These are phyloP conservation scores for Malurus alboscapulatus DNA, from an alignment of 2,113 vertebrate genomes.

Conservation along the genomic window DNA sequence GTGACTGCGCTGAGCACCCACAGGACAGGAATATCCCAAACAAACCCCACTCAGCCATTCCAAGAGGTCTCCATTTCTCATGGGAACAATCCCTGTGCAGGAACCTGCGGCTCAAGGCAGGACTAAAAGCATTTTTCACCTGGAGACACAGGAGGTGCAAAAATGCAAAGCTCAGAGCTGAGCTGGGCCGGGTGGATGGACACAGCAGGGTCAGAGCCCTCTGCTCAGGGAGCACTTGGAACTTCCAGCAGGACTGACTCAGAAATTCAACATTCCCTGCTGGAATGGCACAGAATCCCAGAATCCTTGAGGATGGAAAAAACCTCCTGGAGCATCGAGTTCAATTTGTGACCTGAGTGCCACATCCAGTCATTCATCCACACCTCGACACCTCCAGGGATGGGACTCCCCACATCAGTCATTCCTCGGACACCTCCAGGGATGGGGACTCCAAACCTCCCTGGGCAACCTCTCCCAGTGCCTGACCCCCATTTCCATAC, in stretches of 20 bases:
- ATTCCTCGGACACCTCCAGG: neutral
- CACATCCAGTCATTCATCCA: accelerated
- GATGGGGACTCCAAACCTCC: neutral
- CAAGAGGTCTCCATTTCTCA: neutral
- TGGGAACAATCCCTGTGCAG: accelerated
- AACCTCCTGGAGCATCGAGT: neutral
- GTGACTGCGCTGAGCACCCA: accelerated
- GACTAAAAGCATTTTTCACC: accelerated
- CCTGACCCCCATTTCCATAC: neutral
- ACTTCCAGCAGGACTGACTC: neutral
- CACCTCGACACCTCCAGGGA: neutral
- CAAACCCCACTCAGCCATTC: accelerated
- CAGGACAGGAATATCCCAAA: accelerated
- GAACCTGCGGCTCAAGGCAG: neutral
- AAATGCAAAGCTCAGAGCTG: neutral
- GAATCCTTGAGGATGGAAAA: accelerated
- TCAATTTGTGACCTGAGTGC: neutral
- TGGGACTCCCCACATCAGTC: neutral
- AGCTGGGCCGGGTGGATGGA: accelerated
- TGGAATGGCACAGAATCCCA: neutral
- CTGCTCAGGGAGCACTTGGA: neutral
- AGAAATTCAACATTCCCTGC: neutral
- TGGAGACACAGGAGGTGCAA: accelerated
- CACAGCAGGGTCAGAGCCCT: neutral
- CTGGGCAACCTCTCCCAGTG: neutral